These are phyloP conservation scores for Hapalemur alaotrensis DNA, from an alignment of 2,797 vertebrate genomes.

Conservation along the genomic window DNA sequence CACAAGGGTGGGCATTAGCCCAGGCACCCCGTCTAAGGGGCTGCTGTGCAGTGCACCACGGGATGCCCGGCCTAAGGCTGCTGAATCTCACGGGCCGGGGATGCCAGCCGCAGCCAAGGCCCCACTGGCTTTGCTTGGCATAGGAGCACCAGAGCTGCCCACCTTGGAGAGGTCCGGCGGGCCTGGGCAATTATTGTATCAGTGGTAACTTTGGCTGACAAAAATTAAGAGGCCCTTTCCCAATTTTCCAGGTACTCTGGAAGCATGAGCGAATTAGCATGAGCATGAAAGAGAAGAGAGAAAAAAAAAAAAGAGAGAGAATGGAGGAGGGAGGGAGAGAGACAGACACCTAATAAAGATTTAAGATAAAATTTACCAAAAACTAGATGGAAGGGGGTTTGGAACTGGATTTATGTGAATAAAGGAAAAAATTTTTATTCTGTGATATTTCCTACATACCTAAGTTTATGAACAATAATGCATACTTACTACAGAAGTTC, in stretches of 20 bases:
- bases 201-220: background rate
- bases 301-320: no score
- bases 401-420: slow-evolving; percentile 3
- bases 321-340: background rate
- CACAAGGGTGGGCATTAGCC: background rate
- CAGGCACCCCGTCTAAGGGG: background rate
- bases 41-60: background rate
- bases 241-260: background rate
- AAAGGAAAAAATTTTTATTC: background rate
- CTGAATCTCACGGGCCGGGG: no score
- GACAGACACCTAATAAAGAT: background rate
- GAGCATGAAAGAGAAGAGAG: background rate
- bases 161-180: background rate
- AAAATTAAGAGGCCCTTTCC: background rate
- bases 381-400: background rate
- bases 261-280: background rate
- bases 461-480: background rate
- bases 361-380: background rate
- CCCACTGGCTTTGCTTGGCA: background rate
- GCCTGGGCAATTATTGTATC: background rate
- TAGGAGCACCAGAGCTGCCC: background rate
- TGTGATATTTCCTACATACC: background rate
- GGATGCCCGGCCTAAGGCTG: background rate
- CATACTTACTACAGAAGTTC: background rate
- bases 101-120: background rate